Conservation (phyloP, 2,888 invertebrate species). For the Corythucha ciliata region DNA sequence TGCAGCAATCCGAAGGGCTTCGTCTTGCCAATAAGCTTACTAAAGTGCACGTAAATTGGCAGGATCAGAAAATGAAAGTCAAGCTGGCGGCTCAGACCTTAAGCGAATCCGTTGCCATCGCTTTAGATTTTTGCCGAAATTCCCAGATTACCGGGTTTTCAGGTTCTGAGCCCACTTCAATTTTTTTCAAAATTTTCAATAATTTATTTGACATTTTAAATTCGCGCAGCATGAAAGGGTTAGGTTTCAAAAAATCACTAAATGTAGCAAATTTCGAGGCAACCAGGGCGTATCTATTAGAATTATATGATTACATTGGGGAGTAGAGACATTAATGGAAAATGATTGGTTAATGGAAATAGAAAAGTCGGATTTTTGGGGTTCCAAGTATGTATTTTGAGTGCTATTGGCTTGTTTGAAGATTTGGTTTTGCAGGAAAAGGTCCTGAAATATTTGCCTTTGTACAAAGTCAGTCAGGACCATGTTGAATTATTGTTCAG, state of each 20-base stretch:
- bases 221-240: too few relatives aligned
- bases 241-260: constrained; percentile 1
- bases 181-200: not conserved
- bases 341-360: not conserved
- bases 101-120: constrained; percentile 22
- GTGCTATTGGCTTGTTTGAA: too few relatives aligned
- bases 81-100: constrained; percentile 27
- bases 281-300: too few relatives aligned
- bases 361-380: constrained; percentile 1
- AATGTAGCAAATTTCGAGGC: not conserved
- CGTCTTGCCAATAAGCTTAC: constrained; percentile 28
- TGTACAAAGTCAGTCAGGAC: constrained; percentile 22
- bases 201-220: constrained; percentile 1
- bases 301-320: not conserved
- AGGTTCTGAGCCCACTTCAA: not conserved
- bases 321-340: not conserved
- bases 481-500: too few relatives aligned
- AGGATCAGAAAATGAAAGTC: constrained; percentile 26
- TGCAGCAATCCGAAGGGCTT: not conserved
- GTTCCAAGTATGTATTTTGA: constrained; percentile 6
- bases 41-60: constrained; percentile 22
- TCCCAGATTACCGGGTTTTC: not conserved
- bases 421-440: too few relatives aligned
- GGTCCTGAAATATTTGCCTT: constrained; percentile 17
- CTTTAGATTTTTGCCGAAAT: constrained; percentile 12